A percentile compares a stretch with the other conserved stretches of the same genome.
Evolutionary conservation across 2,888 invertebrate genomes (phyloP).

Genomic region (Pseudeuparius sepicola): DNA sequence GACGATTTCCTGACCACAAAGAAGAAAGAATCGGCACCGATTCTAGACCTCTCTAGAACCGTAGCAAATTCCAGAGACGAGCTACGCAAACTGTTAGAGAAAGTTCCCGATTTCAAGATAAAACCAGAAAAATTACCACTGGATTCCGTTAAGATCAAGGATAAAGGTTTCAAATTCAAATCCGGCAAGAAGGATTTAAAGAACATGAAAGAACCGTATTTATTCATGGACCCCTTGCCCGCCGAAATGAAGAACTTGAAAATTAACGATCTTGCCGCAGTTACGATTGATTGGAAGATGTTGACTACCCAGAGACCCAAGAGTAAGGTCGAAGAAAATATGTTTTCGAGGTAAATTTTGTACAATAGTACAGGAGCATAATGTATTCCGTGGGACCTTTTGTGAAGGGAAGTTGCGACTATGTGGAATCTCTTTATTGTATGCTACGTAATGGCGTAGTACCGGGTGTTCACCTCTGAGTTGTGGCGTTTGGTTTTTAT

Average conservation of each 20-base stretch:
- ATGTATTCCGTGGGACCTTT: no score
- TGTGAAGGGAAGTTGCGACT: no score
- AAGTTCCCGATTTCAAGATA: conserved; percentile 84
- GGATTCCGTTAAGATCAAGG: conserved; percentile 69
- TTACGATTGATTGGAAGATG: conserved; percentile 90
- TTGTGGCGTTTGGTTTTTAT: no score
- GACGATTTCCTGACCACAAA: conserved; percentile 78
- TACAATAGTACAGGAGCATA: no score
- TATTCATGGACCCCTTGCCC: conserved; percentile 70
- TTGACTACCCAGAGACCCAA: conserved; percentile 79
- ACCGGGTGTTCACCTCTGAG: no score
- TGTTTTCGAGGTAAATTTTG: conserved; percentile 62
- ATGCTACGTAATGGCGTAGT: no score
- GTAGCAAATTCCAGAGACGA: conserved; percentile 72
- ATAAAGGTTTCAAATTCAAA: conserved; percentile 65
- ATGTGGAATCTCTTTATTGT: no score
- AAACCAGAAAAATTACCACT: conserved; percentile 72
- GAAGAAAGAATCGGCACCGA: conserved; percentile 75
- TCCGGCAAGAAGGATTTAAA: conserved; percentile 62
- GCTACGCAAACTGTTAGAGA: conserved; percentile 70
- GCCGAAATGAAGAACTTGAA: conserved; percentile 67
- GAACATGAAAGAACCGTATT: conserved; percentile 51
- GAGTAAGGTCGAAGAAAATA: conserved; percentile 74
- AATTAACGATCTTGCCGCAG: conserved; percentile 68
- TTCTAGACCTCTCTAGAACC: conserved; percentile 74